Base-by-base conservation (phyloP, 2,113 vertebrate genomes). In the Cacatua alba region DNA sequence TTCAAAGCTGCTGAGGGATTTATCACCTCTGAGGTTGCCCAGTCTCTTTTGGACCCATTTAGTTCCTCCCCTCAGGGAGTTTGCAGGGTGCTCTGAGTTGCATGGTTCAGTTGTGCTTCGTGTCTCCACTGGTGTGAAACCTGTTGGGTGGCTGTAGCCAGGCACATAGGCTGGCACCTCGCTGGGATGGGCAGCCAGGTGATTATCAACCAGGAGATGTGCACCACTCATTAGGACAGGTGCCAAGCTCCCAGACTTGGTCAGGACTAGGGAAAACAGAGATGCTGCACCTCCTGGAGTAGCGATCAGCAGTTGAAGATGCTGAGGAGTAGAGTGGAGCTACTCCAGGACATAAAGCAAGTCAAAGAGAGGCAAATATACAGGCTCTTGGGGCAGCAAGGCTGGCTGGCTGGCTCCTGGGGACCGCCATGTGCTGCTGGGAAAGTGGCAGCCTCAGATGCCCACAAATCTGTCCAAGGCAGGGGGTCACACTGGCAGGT, bases 391-490 rank as follows among this genome's bases (percentile, higher is more conserved):
- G 35, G 43, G 48, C 26, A 48, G 16, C 1, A 7, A 46, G 52
- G 21, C 29, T 60, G 35, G 25, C 29, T 60, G 35, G 25, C 64
- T 89, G 77, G 20, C 24, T 63, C 24, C 21, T 23, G 10, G 28
- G 46, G 21, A 46, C 7, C 1, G 2, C 57, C 0, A 0, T 20
- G 29, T 53, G 24, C 70, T 64, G 35, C 76, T 7, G 5, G 24
- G 70, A 78, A 28, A 84, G n/a, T 49, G 51, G 46, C 59, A 82
- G n/a, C 28, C 39, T 65, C 13, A 1, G 43, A 26, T 85, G 43
- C 19, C 24, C 43, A 51, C 0, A 0, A 11, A 37, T 37, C 41
- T 68, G 33, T 59, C 44, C 29, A 31, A 26, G 29, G 44, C 53
- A 53, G 44, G 20, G 43, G 28, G 35, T 78, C 46, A 52, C 2